phyloP scores from a whole-genome alignment of 1,140 invertebrate species.

The Amphibalanus amphitrite region DNA sequence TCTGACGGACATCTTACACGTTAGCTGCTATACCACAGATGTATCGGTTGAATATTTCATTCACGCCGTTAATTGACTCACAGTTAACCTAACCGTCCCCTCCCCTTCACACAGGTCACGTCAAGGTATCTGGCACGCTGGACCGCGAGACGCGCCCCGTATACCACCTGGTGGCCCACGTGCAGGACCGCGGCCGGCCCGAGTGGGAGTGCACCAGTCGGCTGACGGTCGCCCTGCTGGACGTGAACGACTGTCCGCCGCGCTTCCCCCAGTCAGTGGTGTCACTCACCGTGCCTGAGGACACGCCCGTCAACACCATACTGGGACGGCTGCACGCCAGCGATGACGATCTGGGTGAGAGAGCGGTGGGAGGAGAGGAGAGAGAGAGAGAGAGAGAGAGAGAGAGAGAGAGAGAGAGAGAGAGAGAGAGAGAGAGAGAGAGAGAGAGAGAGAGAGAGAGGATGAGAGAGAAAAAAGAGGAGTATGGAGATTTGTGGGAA shows the following conservation, averaged over 20 bases:
- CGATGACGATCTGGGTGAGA: slow-evolving; percentile 14
- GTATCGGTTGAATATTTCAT: no score
- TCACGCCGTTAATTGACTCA: no score
- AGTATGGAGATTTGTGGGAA: no score
- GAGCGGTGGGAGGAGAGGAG: no score
- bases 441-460: no score
- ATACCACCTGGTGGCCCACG: slow-evolving; percentile 45
- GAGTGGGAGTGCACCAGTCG: slow-evolving; percentile 7
- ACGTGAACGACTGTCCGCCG: slow-evolving; percentile 17
- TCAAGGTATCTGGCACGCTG: slow-evolving; percentile 39
- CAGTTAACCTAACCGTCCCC: slow-evolving; percentile 7
- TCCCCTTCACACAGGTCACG: slow-evolving; percentile 1
- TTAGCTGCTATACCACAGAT: no score
- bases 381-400: no score
- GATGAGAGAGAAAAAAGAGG: no score
- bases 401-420: no score
- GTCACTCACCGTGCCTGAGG: slow-evolving; percentile 12
- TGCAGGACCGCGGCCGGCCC: background rate
- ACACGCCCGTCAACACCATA: slow-evolving; percentile 13
- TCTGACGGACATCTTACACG: no score
- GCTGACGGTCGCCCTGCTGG: slow-evolving; percentile 10
- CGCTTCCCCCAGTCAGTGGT: slow-evolving; percentile 7
- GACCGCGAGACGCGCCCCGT: slow-evolving; percentile 54
- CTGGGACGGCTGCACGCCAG: slow-evolving; percentile 14
- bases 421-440: no score